phyloP scores from a whole-genome alignment of 2,113 vertebrate species.

The Salvelinus namaycush region DNA sequence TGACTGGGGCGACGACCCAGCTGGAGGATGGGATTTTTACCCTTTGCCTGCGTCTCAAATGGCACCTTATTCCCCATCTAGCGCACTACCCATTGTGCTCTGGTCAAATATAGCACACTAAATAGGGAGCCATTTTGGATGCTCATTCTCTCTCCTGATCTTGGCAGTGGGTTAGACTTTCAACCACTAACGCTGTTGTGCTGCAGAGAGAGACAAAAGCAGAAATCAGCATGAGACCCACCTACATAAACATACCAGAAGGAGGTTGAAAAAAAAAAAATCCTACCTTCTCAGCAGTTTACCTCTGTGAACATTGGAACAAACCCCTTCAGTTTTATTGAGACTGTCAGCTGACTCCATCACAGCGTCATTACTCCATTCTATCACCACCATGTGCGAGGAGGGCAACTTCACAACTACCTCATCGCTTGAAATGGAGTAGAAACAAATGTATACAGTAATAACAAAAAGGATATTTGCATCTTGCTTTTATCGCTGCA shows the following conservation, averaged over 20 bases:
- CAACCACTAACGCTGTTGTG: background rate
- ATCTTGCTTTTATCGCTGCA: background rate
- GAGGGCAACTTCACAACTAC: background rate
- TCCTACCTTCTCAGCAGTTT: background rate
- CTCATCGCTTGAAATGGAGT: background rate
- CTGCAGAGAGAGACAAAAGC: background rate
- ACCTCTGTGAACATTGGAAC: background rate
- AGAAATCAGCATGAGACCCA: constrained; percentile 1
- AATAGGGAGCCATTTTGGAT: too few species aligned
- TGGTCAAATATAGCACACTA: too few species aligned
- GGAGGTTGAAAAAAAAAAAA: background rate
- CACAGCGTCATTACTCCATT: background rate
- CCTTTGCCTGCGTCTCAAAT: background rate
- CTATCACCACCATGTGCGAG: background rate
- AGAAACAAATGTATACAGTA: background rate
- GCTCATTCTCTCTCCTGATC: constrained; percentile 5
- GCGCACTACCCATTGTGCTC: too few species aligned
- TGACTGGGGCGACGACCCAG: background rate
- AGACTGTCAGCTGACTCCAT: too few species aligned
- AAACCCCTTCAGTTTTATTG: background rate
- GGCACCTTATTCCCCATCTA: too few species aligned
- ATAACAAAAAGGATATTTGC: background rate
- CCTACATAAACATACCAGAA: background rate
- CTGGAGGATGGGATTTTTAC: background rate
- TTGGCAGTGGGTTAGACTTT: background rate